These are phyloP conservation scores for Dicrurus megarhynchus DNA, from an alignment of 2,113 vertebrate species.

Conservation along the genomic window DNA sequence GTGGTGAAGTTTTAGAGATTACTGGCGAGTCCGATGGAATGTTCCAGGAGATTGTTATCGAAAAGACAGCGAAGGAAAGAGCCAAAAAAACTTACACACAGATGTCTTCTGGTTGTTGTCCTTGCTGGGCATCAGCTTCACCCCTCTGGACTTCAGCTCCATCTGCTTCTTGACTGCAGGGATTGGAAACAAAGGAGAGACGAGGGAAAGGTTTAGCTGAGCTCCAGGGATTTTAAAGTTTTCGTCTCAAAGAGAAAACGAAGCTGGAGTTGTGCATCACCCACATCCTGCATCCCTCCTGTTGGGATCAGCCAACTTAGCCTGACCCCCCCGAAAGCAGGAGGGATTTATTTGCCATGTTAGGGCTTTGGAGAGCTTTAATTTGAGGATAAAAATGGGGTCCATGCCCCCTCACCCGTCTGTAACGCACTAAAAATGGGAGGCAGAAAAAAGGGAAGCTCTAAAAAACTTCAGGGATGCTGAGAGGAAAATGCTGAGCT, in stretches of 20 bases:
- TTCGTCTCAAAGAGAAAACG: fast-evolving
- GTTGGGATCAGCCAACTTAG: background rate
- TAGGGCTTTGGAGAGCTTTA: background rate
- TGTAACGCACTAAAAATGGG: background rate
- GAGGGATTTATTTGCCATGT: fast-evolving
- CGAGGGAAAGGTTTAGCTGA: background rate
- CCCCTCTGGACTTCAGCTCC: conserved; percentile 94
- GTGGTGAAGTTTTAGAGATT: background rate
- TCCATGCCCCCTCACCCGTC: background rate
- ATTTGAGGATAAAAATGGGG: fast-evolving
- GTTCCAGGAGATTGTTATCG: conserved; percentile 13
- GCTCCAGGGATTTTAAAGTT: background rate
- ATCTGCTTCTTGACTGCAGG: conserved; percentile 96
- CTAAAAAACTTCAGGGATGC: background rate
- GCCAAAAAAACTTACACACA: conserved; percentile 86
- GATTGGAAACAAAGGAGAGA: background rate
- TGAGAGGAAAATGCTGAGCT: background rate
- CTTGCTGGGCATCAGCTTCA: conserved; percentile 98
- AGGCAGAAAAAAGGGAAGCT: background rate
- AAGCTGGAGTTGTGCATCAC: background rate
- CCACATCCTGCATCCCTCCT: background rate
- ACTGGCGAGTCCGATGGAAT: conserved; percentile 35
- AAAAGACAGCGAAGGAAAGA: background rate
- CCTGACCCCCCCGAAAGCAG: background rate
- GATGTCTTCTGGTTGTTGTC: conserved; percentile 98